phyloP scores from a whole-genome alignment of 2,113 vertebrate species.

The Triplophysa rosa region DNA sequence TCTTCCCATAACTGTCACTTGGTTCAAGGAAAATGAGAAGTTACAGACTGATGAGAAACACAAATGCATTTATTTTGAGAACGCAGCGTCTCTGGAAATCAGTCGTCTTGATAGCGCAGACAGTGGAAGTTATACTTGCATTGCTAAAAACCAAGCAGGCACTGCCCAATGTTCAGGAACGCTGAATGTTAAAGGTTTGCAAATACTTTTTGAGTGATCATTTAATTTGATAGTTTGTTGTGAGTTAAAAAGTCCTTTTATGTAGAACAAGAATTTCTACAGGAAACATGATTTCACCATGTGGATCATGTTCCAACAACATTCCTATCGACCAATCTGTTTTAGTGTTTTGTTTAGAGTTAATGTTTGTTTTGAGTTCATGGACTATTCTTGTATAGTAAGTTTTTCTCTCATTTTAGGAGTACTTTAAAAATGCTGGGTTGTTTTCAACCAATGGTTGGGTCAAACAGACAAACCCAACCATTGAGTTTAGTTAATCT shows the following conservation, averaged over 20 bases:
- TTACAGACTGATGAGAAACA: slow-evolving; percentile 84
- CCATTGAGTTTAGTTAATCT: no score
- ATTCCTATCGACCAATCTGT: no score
- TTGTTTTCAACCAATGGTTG: no score
- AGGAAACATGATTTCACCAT: background rate
- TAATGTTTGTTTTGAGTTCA: no score
- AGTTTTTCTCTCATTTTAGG: no score
- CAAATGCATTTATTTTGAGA: slow-evolving; percentile 95
- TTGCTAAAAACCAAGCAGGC: slow-evolving; percentile 90
- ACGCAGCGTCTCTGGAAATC: slow-evolving; percentile 93
- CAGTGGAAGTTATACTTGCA: slow-evolving; percentile 89
- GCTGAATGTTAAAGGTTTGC: slow-evolving; percentile 93
- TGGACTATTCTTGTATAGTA: no score
- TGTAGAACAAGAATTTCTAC: background rate
- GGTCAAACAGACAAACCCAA: no score
- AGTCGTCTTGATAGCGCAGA: slow-evolving; percentile 85
- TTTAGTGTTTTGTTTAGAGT: no score
- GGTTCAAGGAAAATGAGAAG: slow-evolving; percentile 92
- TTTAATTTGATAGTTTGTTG: background rate
- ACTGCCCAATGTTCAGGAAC: slow-evolving; percentile 87
- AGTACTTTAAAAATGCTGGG: no score
- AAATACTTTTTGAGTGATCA: slow-evolving; percentile 4
- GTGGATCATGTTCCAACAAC: no score
- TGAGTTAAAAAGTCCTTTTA: background rate
- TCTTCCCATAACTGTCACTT: slow-evolving; percentile 88